Evolutionary conservation across 2,113 vertebrate species (phyloP).

Genomic region (Baryphthengus martii): DNA sequence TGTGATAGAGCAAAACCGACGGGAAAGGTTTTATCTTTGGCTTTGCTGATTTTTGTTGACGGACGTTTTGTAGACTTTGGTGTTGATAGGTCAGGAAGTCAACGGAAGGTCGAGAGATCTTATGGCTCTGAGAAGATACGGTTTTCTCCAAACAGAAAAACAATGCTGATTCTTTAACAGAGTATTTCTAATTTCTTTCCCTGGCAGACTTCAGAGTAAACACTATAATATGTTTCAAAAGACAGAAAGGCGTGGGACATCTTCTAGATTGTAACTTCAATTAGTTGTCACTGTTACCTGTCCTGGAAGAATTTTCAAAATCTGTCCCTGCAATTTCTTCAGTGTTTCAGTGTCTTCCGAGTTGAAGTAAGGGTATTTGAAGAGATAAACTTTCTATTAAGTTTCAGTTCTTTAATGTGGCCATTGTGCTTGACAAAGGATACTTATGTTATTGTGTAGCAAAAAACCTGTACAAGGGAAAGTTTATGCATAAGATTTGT

Average conservation of each 20-base stretch:
- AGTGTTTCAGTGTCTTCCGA: neutral
- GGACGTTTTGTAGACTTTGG: neutral
- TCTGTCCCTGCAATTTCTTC: neutral
- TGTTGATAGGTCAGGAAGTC: neutral
- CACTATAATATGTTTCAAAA: neutral
- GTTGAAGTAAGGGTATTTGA: neutral
- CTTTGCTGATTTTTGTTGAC: neutral
- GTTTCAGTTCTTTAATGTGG: neutral
- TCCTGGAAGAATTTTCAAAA: neutral
- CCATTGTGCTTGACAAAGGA: neutral
- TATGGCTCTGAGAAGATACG: rapidly evolving
- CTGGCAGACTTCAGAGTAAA: neutral
- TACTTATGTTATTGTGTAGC: neutral
- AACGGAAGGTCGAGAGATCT: neutral
- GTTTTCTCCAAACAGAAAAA: neutral
- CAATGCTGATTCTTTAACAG: neutral
- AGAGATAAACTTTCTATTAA: neutral
- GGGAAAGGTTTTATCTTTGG: neutral
- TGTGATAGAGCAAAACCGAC: neutral
- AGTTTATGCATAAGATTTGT: neutral
- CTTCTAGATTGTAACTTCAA: neutral
- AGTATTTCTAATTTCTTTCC: neutral
- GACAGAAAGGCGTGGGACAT: rapidly evolving
- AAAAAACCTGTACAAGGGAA: neutral
- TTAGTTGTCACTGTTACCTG: neutral